A percentile compares a stretch with the other conserved stretches of the same genome.
phyloP scores from a whole-genome alignment of 2,113 vertebrate species.

The Asarcornis scutulata region DNA sequence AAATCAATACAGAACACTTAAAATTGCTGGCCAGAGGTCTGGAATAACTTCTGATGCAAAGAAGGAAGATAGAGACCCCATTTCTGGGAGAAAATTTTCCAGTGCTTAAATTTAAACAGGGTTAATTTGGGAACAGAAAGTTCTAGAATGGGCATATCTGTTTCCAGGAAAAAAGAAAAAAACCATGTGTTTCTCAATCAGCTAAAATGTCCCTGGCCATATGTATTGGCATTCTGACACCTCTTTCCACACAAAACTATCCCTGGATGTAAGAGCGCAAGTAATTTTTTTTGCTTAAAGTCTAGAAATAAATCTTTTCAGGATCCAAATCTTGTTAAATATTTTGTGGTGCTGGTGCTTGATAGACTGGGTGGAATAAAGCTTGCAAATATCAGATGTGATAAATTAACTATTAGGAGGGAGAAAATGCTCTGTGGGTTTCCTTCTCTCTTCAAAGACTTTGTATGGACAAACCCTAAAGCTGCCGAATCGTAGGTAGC shows the following conservation, averaged over 20 bases:
- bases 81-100: not conserved
- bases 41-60: not conserved
- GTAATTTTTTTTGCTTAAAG: constrained; percentile 49
- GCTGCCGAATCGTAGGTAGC: not conserved
- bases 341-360: constrained; percentile 20
- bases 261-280: constrained; percentile 34
- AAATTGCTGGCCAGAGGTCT: not conserved
- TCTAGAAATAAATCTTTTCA: constrained; percentile 39
- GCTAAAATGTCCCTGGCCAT: constrained; percentile 65
- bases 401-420: not conserved
- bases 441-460: not conserved
- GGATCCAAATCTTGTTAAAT: constrained; percentile 47
- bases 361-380: not conserved
- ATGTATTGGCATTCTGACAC: constrained; percentile 61
- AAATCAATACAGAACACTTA: constrained; percentile 5
- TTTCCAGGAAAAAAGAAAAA: not conserved
- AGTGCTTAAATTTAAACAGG: not conserved
- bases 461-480: not conserved
- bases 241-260: constrained; percentile 59
- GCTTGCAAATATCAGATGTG: not conserved
- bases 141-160: constrained; percentile 31
- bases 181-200: constrained; percentile 53
- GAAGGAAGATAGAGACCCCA: not conserved
- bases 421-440: not conserved
- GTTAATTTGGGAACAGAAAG: constrained; percentile 42